A percentile compares a stretch with the other conserved stretches of the same genome.
phyloP scores from a whole-genome alignment of 2,888 invertebrate species.

The Noctua comes region DNA sequence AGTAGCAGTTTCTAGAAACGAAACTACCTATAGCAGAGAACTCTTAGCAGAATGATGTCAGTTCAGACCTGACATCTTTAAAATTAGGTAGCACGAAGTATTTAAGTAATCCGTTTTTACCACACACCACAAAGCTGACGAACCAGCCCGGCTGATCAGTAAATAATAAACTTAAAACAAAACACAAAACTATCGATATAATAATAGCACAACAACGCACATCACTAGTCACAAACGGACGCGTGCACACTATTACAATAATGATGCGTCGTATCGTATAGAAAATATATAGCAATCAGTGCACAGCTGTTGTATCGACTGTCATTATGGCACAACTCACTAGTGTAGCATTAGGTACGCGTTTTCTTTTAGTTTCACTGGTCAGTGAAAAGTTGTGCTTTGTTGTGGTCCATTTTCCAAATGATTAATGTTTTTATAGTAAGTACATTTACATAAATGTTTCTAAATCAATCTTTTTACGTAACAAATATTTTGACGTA shows the following conservation, averaged over 20 bases:
- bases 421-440: not conserved
- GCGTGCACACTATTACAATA: slow-evolving; percentile 83
- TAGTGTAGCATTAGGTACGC: slow-evolving; percentile 60
- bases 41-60: not conserved
- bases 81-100: not conserved
- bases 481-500: not conserved
- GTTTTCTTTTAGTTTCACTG: slow-evolving; percentile 66
- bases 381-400: slow-evolving; percentile 32
- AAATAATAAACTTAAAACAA: not conserved
- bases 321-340: slow-evolving; percentile 55
- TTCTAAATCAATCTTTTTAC: not conserved
- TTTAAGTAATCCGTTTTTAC: not conserved
- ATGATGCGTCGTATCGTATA: slow-evolving; percentile 77
- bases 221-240: slow-evolving; percentile 63
- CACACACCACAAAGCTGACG: not conserved
- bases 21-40: not conserved
- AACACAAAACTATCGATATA: slow-evolving; percentile 48
- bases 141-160: not conserved
- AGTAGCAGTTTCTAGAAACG: too few species aligned
- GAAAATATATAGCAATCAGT: slow-evolving; percentile 84
- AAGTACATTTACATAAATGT: not conserved
- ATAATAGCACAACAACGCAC: slow-evolving; percentile 42
- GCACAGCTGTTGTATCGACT: slow-evolving; percentile 77
- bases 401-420: slow-evolving; percentile 7
- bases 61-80: not conserved